Evolutionary conservation across 2,113 vertebrate genomes (phyloP).

Genomic region (Chelonoidis abingdonii): DNA sequence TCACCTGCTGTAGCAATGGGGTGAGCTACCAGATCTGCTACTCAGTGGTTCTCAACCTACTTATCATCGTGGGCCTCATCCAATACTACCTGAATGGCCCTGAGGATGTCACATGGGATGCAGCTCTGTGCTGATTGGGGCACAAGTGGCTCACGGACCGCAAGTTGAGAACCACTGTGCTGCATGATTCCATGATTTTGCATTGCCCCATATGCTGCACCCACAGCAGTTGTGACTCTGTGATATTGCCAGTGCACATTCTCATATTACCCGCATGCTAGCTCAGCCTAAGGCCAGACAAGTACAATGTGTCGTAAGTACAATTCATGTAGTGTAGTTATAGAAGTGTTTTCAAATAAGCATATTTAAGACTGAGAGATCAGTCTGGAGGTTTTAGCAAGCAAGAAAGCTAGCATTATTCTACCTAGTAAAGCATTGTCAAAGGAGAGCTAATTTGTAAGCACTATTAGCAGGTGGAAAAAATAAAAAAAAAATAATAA

Average conservation of each 20-base stretch:
- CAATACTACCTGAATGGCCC: too few relatives aligned
- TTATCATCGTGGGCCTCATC: too few relatives aligned
- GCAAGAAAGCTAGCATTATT: neutral
- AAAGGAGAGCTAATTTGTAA: neutral
- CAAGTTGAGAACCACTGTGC: fast-evolving
- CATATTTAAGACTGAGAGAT: slow-evolving; percentile 1
- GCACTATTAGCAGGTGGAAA: neutral
- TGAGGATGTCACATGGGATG: too few relatives aligned
- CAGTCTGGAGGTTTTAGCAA: neutral
- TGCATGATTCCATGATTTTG: neutral
- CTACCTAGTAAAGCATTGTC: neutral
- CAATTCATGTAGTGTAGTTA: neutral
- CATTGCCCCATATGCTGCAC: neutral
- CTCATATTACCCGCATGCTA: fast-evolving
- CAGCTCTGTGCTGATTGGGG: too few relatives aligned
- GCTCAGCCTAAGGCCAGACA: neutral
- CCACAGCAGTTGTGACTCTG: neutral
- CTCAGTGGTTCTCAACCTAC: too few relatives aligned
- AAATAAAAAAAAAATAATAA: slow-evolving; percentile 27
- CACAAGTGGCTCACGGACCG: too few relatives aligned
- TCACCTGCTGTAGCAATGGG: neutral
- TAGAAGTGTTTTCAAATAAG: neutral
- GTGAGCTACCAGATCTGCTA: neutral
- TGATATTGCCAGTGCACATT: neutral
- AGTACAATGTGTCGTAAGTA: neutral